Evolutionary conservation across 2,888 invertebrate genomes (phyloP), one percentile per base, ranked within the genome.

Genomic region (Ectropis crepuscularia): DNA sequence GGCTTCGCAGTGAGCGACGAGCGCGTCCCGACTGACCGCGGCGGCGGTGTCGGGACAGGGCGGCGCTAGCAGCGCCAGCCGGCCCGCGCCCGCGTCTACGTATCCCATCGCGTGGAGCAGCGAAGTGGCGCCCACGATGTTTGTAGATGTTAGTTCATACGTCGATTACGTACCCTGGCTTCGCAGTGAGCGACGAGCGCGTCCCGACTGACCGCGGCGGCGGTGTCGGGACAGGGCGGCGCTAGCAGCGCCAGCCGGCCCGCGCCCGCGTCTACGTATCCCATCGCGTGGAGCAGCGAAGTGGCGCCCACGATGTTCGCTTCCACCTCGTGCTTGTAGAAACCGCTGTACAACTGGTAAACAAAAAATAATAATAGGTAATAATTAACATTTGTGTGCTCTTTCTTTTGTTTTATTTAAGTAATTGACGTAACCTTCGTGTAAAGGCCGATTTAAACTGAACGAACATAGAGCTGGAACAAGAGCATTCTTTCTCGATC

Each of bases 1-100:
- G 79, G 97, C 97, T 89, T 98, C 98, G 49, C 97, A 96, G 84
- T 96, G 96, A 16, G 98, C 98, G 38, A 97, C 95, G 74, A 98
- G 94, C 11, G 97, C 97, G 85, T 98, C 98, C 58, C 96, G 93
- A 0, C 97, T 97, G 2, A 98, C 95, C 65, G 95, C 95, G 12
- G 96, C 95, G 5, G 97, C 96, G 86, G 95, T 95, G 85, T 97
- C 97, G 0, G 96, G 97, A 81, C 97, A 97, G 63, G 96, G 95
- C 28, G 97, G 96, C 6, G 95, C 96, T 64, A 96, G 95, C 10
- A 97, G 87, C 45, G 94, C 89, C 68, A 94, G 78, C 51, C 95
- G 85, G 61, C 95, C 94, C 63, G 92, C 85, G 48, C 94, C 94
- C 37, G 86, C 83, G 47, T 94, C 90, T 63, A n/a, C n/a, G n/a